Evolutionary conservation across 2,888 invertebrate species (phyloP).

Genomic region (Trachelus iudaicus): DNA sequence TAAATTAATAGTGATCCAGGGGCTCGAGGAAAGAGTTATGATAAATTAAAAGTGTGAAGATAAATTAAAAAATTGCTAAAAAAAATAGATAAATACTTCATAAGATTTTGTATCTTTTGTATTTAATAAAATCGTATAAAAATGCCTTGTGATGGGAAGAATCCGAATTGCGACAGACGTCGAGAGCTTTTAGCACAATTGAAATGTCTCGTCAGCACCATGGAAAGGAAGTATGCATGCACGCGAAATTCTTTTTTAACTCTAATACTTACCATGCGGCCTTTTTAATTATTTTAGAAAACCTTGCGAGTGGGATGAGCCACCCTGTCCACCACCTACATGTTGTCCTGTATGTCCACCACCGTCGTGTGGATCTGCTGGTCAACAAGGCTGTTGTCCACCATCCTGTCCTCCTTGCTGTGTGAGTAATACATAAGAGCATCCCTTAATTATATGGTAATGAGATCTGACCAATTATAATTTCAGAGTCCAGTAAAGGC

Average conservation of each 20-base stretch:
- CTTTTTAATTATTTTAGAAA: conserved; percentile 37
- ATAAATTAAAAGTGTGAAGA: too few relatives aligned
- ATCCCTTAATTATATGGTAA: neutral
- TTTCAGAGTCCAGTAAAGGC: conserved; percentile 47
- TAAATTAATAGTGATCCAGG: too few relatives aligned
- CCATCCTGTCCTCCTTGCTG: conserved; percentile 33
- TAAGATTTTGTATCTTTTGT: too few relatives aligned
- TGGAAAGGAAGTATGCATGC: conserved; percentile 53
- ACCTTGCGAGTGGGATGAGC: conserved; percentile 61
- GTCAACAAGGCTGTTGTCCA: too few relatives aligned
- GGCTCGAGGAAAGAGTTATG: too few relatives aligned
- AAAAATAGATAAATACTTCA: too few relatives aligned
- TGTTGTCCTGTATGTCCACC: conserved; percentile 35
- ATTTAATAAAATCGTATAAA: neutral
- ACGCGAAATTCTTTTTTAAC: neutral
- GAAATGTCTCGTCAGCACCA: conserved; percentile 58
- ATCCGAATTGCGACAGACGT: conserved; percentile 53
- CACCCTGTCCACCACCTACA: conserved; percentile 41
- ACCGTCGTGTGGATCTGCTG: conserved; percentile 11
- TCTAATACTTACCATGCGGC: neutral
- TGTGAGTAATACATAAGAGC: conserved; percentile 35
- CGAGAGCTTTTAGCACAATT: conserved; percentile 53
- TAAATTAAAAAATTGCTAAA: neutral
- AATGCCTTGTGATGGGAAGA: conserved; percentile 61
- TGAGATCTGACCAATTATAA: too few relatives aligned